Conservation (phyloP, 2,797 vertebrate species). For the Gila robusta region DNA sequence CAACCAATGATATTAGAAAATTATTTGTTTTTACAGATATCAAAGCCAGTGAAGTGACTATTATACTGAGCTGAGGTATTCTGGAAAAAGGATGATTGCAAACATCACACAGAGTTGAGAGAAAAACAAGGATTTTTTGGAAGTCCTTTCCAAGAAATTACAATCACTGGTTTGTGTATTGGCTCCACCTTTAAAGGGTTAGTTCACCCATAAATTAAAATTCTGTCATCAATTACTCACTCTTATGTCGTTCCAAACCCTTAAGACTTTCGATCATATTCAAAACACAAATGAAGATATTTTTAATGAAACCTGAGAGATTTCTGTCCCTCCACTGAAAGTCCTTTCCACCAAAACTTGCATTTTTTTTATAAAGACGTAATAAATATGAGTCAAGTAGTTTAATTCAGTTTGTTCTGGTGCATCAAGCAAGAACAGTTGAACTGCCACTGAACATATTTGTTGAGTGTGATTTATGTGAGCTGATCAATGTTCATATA, state of each 20-base stretch:
- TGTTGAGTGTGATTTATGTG: background rate
- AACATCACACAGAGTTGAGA: slow-evolving; percentile 12
- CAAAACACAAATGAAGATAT: background rate
- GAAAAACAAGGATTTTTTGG: slow-evolving; percentile 21
- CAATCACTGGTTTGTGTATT: slow-evolving; percentile 14
- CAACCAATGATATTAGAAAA: slow-evolving; percentile 4
- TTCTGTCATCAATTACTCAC: background rate
- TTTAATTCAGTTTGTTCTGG: background rate
- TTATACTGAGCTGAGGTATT: slow-evolving; percentile 15
- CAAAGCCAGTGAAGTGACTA: background rate
- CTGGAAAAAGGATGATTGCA: slow-evolving; percentile 1
- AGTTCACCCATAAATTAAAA: background rate
- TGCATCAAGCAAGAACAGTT: no score
- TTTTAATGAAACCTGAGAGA: slow-evolving; percentile 6
- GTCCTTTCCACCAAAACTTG: background rate
- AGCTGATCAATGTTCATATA: background rate
- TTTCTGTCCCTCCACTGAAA: background rate
- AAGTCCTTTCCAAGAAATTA: slow-evolving; percentile 41
- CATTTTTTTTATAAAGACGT: background rate
- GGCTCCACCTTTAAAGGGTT: slow-evolving; percentile 12
- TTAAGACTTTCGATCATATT: background rate
- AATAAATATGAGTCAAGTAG: background rate
- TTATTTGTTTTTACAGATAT: slow-evolving; percentile 29
- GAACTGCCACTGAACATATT: background rate
- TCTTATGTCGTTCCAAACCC: background rate